A percentile compares a stretch with the other conserved stretches of the same genome.
These are phyloP conservation scores for Chondrosia reniformis DNA, from an alignment of 37 sponge, comb jelly and placozoan genomes.

Conservation along the genomic window DNA sequence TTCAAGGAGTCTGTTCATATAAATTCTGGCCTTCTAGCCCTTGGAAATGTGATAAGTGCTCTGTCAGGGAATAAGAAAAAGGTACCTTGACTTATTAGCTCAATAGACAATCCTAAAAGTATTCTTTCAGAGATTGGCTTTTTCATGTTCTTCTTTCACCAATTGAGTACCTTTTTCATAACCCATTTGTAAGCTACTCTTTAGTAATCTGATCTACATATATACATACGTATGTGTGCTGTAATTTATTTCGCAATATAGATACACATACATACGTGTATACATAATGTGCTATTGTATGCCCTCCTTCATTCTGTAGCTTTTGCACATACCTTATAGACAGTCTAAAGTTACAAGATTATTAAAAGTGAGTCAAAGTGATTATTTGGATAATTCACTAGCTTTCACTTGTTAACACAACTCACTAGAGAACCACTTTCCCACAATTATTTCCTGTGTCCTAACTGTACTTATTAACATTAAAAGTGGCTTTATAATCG, in stretches of 20 bases:
- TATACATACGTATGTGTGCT: not conserved
- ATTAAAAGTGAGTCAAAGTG: slow-evolving; percentile 25
- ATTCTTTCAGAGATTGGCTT: too few species aligned
- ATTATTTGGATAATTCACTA: too few species aligned
- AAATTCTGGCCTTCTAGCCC: slow-evolving; percentile 58
- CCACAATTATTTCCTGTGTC: too few species aligned
- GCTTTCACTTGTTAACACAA: too few species aligned
- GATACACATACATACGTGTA: not conserved
- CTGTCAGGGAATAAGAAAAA: slow-evolving; percentile 34
- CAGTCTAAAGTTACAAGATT: slow-evolving; percentile 54
- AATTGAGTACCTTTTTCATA: not conserved
- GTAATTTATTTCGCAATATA: not conserved
- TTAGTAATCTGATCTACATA: not conserved
- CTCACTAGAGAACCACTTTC: too few species aligned
- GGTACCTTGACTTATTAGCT: not conserved
- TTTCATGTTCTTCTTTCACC: not conserved
- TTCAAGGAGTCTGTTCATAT: slow-evolving; percentile 78
- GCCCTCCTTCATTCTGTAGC: not conserved
- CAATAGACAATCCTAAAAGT: too few species aligned
- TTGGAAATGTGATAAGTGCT: slow-evolving; percentile 69
- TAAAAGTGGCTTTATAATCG: too few species aligned
- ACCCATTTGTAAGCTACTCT: not conserved
- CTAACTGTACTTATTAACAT: too few species aligned
- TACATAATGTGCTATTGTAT: not conserved
- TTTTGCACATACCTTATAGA: slow-evolving; percentile 44